Conservation (phyloP, 2,888 invertebrate genomes). For the Hesperia comma region DNA sequence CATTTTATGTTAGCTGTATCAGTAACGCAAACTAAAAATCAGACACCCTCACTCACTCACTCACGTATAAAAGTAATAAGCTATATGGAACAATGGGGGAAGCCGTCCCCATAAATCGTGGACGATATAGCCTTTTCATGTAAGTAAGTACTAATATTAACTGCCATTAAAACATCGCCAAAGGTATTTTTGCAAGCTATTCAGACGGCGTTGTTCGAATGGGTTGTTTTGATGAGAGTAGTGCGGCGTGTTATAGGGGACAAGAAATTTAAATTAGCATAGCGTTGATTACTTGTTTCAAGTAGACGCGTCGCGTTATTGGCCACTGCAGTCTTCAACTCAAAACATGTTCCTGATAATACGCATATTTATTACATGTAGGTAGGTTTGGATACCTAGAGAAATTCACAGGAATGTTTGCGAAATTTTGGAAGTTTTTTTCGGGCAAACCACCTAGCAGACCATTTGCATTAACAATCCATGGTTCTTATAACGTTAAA, state of each 20-base stretch:
- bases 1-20: conserved; percentile 36
- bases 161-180: conserved; percentile 22
- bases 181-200: conserved; percentile 21
- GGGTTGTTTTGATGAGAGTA: conserved; percentile 9
- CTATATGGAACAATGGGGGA: conserved; percentile 36
- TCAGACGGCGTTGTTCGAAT: conserved; percentile 6
- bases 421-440: no score
- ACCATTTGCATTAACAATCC: no score
- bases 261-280: background rate
- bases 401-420: no score
- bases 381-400: no score
- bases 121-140: conserved; percentile 33
- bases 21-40: conserved; percentile 38
- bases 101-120: conserved; percentile 33
- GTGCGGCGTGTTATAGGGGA: background rate
- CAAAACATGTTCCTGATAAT: no score
- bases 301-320: no score
- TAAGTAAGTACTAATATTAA: conserved; percentile 32
- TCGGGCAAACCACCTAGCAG: no score
- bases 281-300: background rate
- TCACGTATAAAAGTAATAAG: conserved; percentile 34
- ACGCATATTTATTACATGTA: no score
- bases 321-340: no score
- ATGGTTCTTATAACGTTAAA: no score
- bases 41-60: conserved; percentile 33